Base-by-base conservation (phyloP, 2,888 invertebrate species). In the Nebria salina region DNA sequence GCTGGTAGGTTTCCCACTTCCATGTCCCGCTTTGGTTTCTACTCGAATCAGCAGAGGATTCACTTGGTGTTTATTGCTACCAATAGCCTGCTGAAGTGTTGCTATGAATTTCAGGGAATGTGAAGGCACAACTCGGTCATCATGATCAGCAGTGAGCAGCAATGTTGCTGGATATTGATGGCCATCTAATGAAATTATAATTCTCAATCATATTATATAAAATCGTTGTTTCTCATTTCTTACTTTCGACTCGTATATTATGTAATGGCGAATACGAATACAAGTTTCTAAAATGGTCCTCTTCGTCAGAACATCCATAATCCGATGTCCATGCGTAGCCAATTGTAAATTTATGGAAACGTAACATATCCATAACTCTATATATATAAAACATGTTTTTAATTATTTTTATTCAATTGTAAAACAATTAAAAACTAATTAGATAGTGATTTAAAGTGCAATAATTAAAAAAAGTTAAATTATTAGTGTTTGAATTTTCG, bases 271-370 rank as follows among this genome's bases (percentile, higher is more conserved):
- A 99, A 89, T 96, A 96, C 87, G 95, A 95, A 83, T 93, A 90
- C 77, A 98, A 89, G 89, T 95, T 95, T 9, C 95, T 91, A 88
- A 98, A 99, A 86, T 98, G 95, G 42, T 95, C 93, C 85, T 93
- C 91, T 85, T 96, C 93, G 85, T 97, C 97, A 0, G 98, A 94
- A 89, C 94, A 95, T 68, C 99, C 99, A 90, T 95, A 99, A 90
- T 99, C 99, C 0, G 98, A 96, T 82, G 89, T 94, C 99, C 99
- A 99, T 72, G 97, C 96, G 89, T 96, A 95, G 0, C 98, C 99
- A 87, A 99, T 97, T 6, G 99, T 99, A 89, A 99, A 98, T 90
- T 98, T 98, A 89, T 99, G 98, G 91, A 96, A 99, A 80, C 98
- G 93, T 83, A 99, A 90, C 98, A 99, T 97, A 90, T 99, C 99